Base-by-base conservation (phyloP, 2,888 invertebrate species). In the Erynnis tages region DNA sequence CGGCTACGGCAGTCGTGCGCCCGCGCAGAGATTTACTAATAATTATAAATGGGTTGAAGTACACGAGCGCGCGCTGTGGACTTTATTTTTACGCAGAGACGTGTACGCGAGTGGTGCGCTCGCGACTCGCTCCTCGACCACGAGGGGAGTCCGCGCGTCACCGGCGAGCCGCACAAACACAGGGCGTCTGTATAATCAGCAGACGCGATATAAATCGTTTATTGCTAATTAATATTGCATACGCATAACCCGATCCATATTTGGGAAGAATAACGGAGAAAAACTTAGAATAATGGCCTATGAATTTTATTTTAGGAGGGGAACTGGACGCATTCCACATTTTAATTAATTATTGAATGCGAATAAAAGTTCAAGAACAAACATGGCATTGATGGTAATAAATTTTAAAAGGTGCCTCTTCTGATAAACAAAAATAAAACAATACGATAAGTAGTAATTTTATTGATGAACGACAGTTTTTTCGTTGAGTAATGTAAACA, bases 11-110 rank as follows among this genome's bases (percentile, higher is more conserved):
- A 80, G 84, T 84, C 83, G 82, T 83, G 81, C 79, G 80, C 85
- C 76, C 82, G 80, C 76, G 78, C 82, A 72, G 76, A 82, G 86
- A 80, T 88, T 88, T 88, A 88, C 88, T 89, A 87, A 88, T 89
- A 88, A 89, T 89, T 88, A 84, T 87, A 88, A 86, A 87, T 84
- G 79, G 76, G 79, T 83, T 79, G 82, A 85, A 87, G 87, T 89
- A 76, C 86, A 79, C 85, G 78, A 77, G 82, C 82, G 82, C 76
- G 76, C 79, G 73, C 78, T 67, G 82, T 80, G 67, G 86, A 87
- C 85, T 87, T 88, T 89, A 89, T 89, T 89, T 89, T 88, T 88
- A 88, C 77, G 81, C 88, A 81, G 85, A 82, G 86, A 82, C 87
- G 81, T 76, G 81, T 76, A 78, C 73, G 73, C 82, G 82, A 80